A percentile compares a stretch with the other conserved stretches of the same genome.
Conservation (phyloP, 2,113 vertebrate genomes). For the Lota lota region DNA sequence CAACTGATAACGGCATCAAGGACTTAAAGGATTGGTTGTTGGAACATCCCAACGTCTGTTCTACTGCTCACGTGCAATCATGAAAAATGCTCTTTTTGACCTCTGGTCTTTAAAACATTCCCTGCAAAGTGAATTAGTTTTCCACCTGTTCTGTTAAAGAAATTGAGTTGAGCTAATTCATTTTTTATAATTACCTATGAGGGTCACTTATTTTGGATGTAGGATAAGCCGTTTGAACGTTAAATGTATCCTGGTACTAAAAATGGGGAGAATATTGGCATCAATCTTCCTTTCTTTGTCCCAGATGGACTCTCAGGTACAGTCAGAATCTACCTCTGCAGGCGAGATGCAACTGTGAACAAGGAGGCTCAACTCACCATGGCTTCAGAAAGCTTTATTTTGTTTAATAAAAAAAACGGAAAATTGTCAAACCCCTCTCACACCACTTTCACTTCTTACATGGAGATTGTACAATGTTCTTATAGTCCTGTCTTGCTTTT, state of each 20-base stretch:
- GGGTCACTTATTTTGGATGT: not conserved
- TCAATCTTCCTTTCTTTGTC: slow-evolving; percentile 46
- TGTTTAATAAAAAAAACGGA: slow-evolving; percentile 33
- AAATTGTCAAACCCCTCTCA: slow-evolving; percentile 59
- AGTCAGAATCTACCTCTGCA: slow-evolving; percentile 94
- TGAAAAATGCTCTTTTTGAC: not conserved
- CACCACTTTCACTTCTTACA: slow-evolving; percentile 73
- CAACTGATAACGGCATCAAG: too few relatives aligned
- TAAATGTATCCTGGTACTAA: too few relatives aligned
- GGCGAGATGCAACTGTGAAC: slow-evolving; percentile 85
- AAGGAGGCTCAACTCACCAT: slow-evolving; percentile 79
- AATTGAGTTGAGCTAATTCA: too few relatives aligned
- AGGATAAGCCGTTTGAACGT: not conserved
- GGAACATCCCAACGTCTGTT: too few relatives aligned
- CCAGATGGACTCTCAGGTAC: slow-evolving; percentile 90
- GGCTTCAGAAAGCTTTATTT: slow-evolving; percentile 78
- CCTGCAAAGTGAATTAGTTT: not conserved
- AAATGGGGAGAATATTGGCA: not conserved
- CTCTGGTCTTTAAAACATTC: not conserved
- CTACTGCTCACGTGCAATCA: too few relatives aligned
- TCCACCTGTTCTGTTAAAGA: not conserved
- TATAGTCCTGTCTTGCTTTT: slow-evolving; percentile 88
- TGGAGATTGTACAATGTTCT: slow-evolving; percentile 78
- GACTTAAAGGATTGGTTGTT: too few relatives aligned
- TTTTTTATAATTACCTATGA: too few relatives aligned